Evolutionary conservation across 2,113 vertebrate genomes (phyloP).

Genomic region (Azemiops feae): DNA sequence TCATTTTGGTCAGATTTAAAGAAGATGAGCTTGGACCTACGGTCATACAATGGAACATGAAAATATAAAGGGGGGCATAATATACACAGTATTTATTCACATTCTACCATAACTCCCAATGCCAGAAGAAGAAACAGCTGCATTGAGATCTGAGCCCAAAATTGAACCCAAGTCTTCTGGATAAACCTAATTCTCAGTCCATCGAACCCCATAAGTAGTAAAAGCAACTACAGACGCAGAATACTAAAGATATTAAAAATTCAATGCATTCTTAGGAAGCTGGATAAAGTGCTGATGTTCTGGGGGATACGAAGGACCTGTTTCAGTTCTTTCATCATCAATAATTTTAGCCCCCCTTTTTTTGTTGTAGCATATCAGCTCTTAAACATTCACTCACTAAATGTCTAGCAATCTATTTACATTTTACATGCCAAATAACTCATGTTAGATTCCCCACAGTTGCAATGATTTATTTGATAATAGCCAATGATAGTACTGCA

Average conservation of each 20-base stretch:
- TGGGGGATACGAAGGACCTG: neutral
- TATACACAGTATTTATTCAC: neutral
- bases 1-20: neutral
- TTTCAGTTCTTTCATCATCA: neutral
- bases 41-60: neutral
- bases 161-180: neutral
- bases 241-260: neutral
- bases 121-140: neutral
- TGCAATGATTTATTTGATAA: neutral
- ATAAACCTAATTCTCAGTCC: neutral
- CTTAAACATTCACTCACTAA: neutral
- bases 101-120: neutral
- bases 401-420: neutral
- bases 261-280: neutral
- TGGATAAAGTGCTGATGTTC: neutral
- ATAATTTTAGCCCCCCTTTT: neutral
- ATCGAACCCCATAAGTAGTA: conserved; percentile 1
- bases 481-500: neutral
- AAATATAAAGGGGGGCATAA: neutral
- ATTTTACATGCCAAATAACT: neutral
- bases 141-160: neutral
- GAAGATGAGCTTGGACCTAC: conserved; percentile 26
- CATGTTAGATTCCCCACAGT: neutral
- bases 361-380: neutral
- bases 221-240: conserved; percentile 6